Percentiles rank a stretch among this genome's conserved stretches.
These are phyloP conservation scores for Corythucha ciliata DNA, from an alignment of 2,888 invertebrate species.

Conservation along the genomic window DNA sequence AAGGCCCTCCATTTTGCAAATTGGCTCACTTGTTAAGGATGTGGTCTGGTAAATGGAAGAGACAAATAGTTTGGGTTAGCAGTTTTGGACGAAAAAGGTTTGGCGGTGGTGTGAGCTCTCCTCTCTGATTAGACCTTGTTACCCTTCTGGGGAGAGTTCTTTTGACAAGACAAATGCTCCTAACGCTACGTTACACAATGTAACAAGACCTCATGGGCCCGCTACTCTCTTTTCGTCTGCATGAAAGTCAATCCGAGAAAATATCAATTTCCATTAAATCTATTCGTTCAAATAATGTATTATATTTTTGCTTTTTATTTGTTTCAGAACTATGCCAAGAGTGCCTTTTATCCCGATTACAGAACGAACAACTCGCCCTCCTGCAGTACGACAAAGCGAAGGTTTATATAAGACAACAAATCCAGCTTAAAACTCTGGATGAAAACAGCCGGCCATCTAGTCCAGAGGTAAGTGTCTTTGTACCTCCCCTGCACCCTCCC, in stretches of 20 bases:
- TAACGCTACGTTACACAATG: too few species aligned
- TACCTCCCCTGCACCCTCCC: too few species aligned
- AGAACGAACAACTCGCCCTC: slow-evolving; percentile 34
- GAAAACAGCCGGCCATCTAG: slow-evolving; percentile 17
- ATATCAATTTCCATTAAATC: background rate
- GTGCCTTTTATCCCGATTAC: slow-evolving; percentile 34
- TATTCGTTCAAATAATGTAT: too few species aligned
- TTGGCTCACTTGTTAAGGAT: too few species aligned
- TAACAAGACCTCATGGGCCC: too few species aligned
- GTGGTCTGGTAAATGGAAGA: slow-evolving; percentile 24
- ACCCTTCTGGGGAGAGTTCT: too few species aligned
- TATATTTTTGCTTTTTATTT: too few species aligned
- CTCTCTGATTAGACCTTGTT: too few species aligned
- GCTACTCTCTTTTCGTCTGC: background rate
- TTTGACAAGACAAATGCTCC: too few species aligned
- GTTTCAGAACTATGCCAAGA: slow-evolving; percentile 36
- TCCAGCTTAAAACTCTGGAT: slow-evolving; percentile 13
- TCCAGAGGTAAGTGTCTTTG: slow-evolving; percentile 18
- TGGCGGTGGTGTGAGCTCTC: too few species aligned
- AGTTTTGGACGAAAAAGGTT: too few species aligned
- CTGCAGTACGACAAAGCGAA: slow-evolving; percentile 37
- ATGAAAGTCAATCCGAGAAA: background rate
- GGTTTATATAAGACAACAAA: slow-evolving; percentile 35
- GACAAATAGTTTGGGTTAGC: slow-evolving; percentile 25
- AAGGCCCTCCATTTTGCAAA: background rate